Percentiles rank a stretch among this genome's conserved stretches.
Evolutionary conservation across 2,113 vertebrate genomes (phyloP).

Genomic region (Gasterosteus nipponicus): DNA sequence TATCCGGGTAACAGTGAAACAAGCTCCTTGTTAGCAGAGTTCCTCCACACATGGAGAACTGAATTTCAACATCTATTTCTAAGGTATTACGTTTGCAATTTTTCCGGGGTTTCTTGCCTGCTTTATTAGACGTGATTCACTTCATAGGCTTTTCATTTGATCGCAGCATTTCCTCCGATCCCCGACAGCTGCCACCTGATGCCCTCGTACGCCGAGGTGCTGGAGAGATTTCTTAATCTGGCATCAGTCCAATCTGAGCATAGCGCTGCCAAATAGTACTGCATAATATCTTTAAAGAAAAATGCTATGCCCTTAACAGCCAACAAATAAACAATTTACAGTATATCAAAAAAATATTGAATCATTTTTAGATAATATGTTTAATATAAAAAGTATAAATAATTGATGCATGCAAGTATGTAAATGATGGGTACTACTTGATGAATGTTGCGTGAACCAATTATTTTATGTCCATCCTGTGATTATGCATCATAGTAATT

Average conservation of each 20-base stretch:
- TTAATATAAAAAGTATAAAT: not conserved
- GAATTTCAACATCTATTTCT: constrained; percentile 11
- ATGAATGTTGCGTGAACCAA: not conserved
- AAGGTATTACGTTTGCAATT: constrained; percentile 32
- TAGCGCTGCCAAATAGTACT: constrained; percentile 1
- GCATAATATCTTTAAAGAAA: not conserved
- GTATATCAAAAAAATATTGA: not conserved
- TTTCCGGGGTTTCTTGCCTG: constrained; percentile 32
- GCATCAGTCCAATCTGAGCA: constrained; percentile 17
- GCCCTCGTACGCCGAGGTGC: constrained; percentile 30
- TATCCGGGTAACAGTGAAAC: constrained; percentile 37
- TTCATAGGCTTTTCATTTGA: constrained; percentile 42
- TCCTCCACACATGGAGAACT: constrained; percentile 30
- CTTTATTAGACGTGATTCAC: not conserved
- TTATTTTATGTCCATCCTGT: not conserved
- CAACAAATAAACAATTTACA: not conserved
- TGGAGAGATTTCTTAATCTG: constrained; percentile 30
- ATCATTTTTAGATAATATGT: not conserved
- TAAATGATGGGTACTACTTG: not conserved
- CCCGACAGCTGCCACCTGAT: constrained; percentile 41
- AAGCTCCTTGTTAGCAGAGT: constrained; percentile 48
- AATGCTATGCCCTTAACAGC: not conserved
- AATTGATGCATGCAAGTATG: not conserved
- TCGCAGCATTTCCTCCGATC: constrained; percentile 32
- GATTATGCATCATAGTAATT: not conserved